Evolutionary conservation across 2,113 vertebrate genomes (phyloP).

Genomic region (Calidris pugnax): DNA sequence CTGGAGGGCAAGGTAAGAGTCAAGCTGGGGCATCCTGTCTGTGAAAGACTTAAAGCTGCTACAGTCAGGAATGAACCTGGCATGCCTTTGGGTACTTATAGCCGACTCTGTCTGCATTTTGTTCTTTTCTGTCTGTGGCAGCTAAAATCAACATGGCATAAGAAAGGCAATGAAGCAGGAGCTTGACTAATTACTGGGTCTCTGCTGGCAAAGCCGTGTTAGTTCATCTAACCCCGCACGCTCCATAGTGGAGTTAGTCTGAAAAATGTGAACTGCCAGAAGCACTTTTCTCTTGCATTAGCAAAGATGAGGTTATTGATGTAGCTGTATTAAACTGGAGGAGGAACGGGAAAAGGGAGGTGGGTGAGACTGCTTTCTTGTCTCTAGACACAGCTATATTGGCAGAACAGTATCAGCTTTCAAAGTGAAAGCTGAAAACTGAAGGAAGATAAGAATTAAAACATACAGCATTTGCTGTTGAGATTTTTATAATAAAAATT

Average conservation of each 20-base stretch:
- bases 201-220: neutral
- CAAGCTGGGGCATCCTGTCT: neutral
- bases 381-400: neutral
- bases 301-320: neutral
- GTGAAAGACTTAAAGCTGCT: neutral
- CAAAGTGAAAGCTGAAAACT: neutral
- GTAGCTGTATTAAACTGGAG: neutral
- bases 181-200: neutral
- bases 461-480: neutral
- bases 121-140: neutral
- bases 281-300: neutral
- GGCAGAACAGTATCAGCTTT: neutral
- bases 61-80: neutral
- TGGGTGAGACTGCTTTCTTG: neutral
- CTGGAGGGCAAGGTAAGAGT: constrained; percentile 10
- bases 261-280: neutral
- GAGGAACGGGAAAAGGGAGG: neutral
- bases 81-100: neutral
- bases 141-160: neutral
- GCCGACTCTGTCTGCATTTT: neutral
- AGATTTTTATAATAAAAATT: neutral
- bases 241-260: neutral
- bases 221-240: neutral
- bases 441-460: neutral
- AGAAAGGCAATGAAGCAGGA: constrained; percentile 5